Conservation (phyloP, 92 coral and sea anemone species). For the Galaxea fascicularis region DNA sequence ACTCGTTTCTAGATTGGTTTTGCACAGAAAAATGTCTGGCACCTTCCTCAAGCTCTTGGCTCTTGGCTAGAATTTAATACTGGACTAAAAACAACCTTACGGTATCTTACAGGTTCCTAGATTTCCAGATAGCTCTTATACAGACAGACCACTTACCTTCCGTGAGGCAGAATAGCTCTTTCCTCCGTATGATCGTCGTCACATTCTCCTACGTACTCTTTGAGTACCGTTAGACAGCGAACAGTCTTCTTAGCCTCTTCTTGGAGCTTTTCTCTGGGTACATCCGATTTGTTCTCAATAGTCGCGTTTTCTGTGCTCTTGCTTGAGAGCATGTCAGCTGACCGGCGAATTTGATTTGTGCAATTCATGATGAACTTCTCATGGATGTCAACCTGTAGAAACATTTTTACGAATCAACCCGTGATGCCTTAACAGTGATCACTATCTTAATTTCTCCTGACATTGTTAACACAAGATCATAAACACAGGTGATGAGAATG, state of each 20-base stretch:
- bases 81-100: no score
- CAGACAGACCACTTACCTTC: slow-evolving; percentile 71
- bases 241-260: slow-evolving; percentile 92
- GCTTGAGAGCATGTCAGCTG: slow-evolving; percentile 76
- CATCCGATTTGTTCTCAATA: slow-evolving; percentile 62
- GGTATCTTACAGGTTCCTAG: no score
- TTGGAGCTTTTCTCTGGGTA: slow-evolving; percentile 53
- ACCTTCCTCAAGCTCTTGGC: no score
- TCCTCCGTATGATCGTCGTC: slow-evolving; percentile 99
- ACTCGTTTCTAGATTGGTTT: no score
- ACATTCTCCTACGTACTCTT: slow-evolving; percentile 95
- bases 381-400: slow-evolving; percentile 90
- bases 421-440: no score
- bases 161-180: slow-evolving; percentile 94
- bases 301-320: slow-evolving; percentile 68
- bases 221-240: slow-evolving; percentile 92
- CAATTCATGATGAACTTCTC: slow-evolving; percentile 93
- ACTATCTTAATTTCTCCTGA: no score
- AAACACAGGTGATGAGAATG: no score
- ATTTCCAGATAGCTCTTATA: no score
- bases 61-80: no score
- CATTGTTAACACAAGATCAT: no score
- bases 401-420: no score
- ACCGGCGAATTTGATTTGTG: slow-evolving; percentile 86
- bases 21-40: no score